phyloP scores from a whole-genome alignment of 2,888 invertebrate genomes.

The Salticus scenicus region DNA sequence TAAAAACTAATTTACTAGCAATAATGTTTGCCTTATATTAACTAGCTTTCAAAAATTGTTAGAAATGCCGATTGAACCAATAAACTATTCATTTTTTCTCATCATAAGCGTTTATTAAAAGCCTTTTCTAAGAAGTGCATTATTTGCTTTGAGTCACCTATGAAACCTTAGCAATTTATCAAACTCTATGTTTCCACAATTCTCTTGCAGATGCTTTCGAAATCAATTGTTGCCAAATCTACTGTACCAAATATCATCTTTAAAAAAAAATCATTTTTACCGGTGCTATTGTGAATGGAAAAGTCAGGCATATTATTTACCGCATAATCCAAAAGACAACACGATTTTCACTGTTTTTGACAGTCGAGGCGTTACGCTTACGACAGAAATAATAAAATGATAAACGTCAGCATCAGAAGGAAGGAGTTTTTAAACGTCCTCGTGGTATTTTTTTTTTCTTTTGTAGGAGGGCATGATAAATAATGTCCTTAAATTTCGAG shows the following conservation, averaged over 20 bases:
- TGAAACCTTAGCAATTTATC: too few relatives aligned
- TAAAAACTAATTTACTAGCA: too few relatives aligned
- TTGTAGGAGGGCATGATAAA: conserved; percentile 57
- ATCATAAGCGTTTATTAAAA: too few relatives aligned
- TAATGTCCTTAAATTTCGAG: conserved; percentile 67
- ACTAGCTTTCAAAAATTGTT: too few relatives aligned
- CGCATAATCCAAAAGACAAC: conserved; percentile 40
- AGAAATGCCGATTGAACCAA: too few relatives aligned
- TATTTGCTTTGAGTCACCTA: too few relatives aligned
- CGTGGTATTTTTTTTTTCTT: conserved; percentile 29
- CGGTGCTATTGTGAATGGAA: conserved; percentile 41
- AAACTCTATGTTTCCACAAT: background rate
- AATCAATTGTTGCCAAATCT: background rate
- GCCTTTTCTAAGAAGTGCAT: too few relatives aligned
- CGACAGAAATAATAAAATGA: conserved; percentile 63
- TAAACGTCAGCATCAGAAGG: conserved; percentile 36
- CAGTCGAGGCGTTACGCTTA: conserved; percentile 50
- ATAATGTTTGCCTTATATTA: too few relatives aligned
- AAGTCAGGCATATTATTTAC: conserved; percentile 49
- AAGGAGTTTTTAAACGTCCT: conserved; percentile 56
- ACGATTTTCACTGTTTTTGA: conserved; percentile 57
- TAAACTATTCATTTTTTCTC: too few relatives aligned
- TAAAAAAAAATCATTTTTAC: conserved; percentile 10
- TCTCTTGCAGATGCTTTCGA: background rate
- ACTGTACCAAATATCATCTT: background rate